These are phyloP conservation scores for Myrmophylax atrothorax DNA, from an alignment of 2,113 vertebrate genomes.

Conservation along the genomic window DNA sequence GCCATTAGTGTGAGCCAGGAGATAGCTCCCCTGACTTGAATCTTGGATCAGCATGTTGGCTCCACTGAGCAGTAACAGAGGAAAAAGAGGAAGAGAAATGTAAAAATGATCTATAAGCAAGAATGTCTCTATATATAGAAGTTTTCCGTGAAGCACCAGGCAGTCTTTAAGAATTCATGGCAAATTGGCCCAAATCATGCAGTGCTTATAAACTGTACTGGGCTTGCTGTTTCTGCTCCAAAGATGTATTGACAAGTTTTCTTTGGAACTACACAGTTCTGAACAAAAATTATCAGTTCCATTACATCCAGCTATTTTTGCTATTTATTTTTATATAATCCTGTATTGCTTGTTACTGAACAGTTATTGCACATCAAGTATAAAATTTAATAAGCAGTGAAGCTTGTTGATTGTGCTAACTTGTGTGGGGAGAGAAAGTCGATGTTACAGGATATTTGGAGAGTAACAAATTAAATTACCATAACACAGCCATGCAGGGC, in stretches of 20 bases:
- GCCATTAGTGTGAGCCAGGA: slow-evolving; percentile 32
- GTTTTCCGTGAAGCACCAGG: slow-evolving; percentile 29
- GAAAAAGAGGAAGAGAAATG: slow-evolving; percentile 56
- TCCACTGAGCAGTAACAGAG: slow-evolving; percentile 25
- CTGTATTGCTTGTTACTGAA: not conserved
- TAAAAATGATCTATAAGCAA: slow-evolving; percentile 47
- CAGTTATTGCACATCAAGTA: not conserved
- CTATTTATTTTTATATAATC: not conserved
- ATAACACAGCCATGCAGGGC: not conserved
- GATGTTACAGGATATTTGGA: not conserved
- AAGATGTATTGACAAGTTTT: not conserved
- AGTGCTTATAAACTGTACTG: not conserved
- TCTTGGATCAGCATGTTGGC: slow-evolving; percentile 60
- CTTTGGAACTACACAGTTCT: not conserved
- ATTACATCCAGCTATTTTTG: not conserved
- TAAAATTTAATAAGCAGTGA: not conserved
- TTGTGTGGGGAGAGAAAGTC: not conserved
- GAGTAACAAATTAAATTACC: not conserved
- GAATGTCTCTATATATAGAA: slow-evolving; percentile 52
- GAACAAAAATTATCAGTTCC: not conserved
- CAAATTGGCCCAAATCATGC: not conserved
- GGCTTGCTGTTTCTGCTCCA: slow-evolving; percentile 11
- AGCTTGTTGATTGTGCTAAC: not conserved
- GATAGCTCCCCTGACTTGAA: slow-evolving; percentile 47
- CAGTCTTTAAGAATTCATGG: slow-evolving; percentile 29